Evolutionary conservation across 2,888 invertebrate genomes (phyloP).

Genomic region (Tethea ocularis): DNA sequence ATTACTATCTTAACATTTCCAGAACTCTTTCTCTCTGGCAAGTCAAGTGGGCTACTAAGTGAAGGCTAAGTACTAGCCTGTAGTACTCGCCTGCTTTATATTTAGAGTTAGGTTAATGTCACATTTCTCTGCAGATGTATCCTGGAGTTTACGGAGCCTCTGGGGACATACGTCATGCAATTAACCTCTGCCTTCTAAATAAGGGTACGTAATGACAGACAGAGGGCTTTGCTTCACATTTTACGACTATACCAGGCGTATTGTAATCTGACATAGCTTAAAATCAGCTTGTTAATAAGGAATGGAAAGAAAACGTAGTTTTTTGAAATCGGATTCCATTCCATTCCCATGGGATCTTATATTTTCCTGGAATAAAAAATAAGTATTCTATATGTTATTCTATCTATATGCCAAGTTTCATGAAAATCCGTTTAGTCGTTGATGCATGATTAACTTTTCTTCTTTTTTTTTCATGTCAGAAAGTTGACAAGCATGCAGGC

Average conservation of each 20-base stretch:
- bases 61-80: background rate
- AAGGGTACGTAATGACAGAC: background rate
- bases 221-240: background rate
- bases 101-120: background rate
- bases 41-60: slow-evolving; percentile 4
- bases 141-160: background rate
- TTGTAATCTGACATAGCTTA: background rate
- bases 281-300: background rate
- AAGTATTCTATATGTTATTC: too few relatives aligned
- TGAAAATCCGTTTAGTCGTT: too few relatives aligned
- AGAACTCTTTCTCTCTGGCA: background rate
- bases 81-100: background rate
- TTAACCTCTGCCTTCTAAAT: slow-evolving; percentile 1
- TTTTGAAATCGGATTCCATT: too few relatives aligned
- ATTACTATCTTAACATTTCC: background rate
- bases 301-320: background rate
- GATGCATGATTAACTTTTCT: too few relatives aligned
- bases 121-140: background rate
- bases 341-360: too few relatives aligned
- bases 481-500: too few relatives aligned
- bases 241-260: background rate
- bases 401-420: too few relatives aligned
- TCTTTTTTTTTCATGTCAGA: too few relatives aligned
- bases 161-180: background rate
- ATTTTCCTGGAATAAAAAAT: too few relatives aligned